These are phyloP conservation scores for Rhamnusium bicolor DNA, from an alignment of 2,888 invertebrate species.

Conservation along the genomic window DNA sequence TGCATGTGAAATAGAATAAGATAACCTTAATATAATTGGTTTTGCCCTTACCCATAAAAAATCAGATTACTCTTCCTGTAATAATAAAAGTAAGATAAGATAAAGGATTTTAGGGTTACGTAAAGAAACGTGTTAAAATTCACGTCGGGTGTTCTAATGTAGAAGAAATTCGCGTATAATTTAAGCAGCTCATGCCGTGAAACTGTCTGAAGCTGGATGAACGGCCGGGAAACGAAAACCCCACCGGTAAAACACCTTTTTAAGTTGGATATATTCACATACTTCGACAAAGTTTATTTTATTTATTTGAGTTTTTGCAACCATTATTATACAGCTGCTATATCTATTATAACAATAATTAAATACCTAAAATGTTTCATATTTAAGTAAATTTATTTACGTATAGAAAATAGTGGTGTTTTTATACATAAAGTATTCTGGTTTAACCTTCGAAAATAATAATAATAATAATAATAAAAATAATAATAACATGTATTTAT, in stretches of 20 bases:
- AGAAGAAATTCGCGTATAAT: slow-evolving; percentile 46
- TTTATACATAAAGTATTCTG: no score
- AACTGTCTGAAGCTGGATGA: slow-evolving; percentile 23
- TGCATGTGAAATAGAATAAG: not conserved
- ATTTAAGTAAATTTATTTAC: no score
- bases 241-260: slow-evolving; percentile 26
- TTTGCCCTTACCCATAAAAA: slow-evolving; percentile 19
- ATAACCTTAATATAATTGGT: slow-evolving; percentile 29
- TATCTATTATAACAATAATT: no score
- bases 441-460: no score
- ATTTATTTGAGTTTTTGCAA: not conserved
- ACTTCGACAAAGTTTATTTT: not conserved
- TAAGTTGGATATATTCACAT: not conserved
- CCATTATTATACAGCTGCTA: no score
- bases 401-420: no score
- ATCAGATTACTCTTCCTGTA: slow-evolving; percentile 20
- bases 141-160: slow-evolving; percentile 43
- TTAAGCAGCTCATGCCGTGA: slow-evolving; percentile 33
- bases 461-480: no score
- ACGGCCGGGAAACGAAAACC: slow-evolving; percentile 9
- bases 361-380: no score
- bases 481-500: no score
- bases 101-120: slow-evolving; percentile 32
- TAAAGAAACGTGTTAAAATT: slow-evolving; percentile 44
- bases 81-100: slow-evolving; percentile 31